phyloP scores from a whole-genome alignment of 2,888 invertebrate species.

The Drosophila melanosoma region DNA sequence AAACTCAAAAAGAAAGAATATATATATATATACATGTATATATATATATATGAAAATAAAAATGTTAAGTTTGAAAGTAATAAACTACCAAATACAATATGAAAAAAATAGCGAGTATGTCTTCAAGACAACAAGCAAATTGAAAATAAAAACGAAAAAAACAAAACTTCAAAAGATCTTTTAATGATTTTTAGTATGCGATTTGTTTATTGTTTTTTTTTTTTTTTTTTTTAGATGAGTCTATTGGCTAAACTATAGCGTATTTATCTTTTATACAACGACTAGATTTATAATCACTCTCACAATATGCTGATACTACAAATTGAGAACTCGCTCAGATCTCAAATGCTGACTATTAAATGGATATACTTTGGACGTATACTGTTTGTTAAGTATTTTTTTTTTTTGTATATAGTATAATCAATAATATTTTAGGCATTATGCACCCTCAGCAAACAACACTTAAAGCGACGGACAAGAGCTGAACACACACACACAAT shows the following conservation, averaged over 20 bases:
- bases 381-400: not conserved
- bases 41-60: conserved; percentile 17
- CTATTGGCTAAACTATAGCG: conserved; percentile 28
- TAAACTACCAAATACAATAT: conserved; percentile 38
- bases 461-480: conserved; percentile 58
- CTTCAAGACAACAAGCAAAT: conserved; percentile 59
- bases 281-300: conserved; percentile 78
- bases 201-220: conserved; percentile 23
- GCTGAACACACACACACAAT: conserved; percentile 31
- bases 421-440: not conserved
- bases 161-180: not conserved
- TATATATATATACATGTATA: not conserved
- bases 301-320: conserved; percentile 71
- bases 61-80: conserved; percentile 66
- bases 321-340: conserved; percentile 11
- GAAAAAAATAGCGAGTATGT: conserved; percentile 52
- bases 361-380: not conserved
- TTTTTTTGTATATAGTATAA: not conserved
- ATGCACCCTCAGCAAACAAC: conserved; percentile 41
- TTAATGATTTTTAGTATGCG: conserved; percentile 5
- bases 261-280: conserved; percentile 58
- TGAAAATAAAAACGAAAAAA: conserved; percentile 35
- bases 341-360: not conserved
- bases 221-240: not conserved
- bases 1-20: conserved; percentile 41